These are phyloP conservation scores for Rhabdomys dilectus DNA, from an alignment of 2,113 vertebrate species.

Conservation along the genomic window DNA sequence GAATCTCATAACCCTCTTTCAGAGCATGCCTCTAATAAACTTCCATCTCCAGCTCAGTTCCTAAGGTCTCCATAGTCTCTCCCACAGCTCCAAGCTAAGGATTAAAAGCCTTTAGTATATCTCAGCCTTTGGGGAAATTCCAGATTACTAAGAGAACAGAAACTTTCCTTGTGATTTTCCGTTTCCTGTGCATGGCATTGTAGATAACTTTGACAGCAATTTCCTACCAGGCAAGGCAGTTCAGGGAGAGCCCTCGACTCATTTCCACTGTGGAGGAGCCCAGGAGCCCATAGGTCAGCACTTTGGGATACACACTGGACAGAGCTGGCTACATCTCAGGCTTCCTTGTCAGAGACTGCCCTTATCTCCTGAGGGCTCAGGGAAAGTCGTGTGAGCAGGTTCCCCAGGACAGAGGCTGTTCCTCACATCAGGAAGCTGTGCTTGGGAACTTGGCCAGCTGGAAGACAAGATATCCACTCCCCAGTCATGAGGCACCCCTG, in stretches of 20 bases:
- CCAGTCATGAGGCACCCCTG: not conserved
- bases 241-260: not conserved
- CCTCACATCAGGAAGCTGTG: not conserved
- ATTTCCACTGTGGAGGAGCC: not conserved
- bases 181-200: too few species aligned
- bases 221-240: not conserved
- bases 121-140: not conserved
- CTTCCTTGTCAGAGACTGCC: not conserved
- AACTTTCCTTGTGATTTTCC: fast-evolving
- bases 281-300: not conserved
- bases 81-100: not conserved
- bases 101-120: not conserved
- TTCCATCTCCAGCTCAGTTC: not conserved
- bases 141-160: not conserved
- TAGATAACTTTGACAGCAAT: not conserved
- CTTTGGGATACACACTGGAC: not conserved
- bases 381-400: not conserved
- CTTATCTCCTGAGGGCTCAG: not conserved
- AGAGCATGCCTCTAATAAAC: not conserved
- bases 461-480: not conserved
- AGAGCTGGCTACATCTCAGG: too few species aligned
- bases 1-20: not conserved
- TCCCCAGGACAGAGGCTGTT: not conserved
- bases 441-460: fast-evolving
- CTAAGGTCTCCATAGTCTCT: not conserved